Base-by-base conservation (phyloP, 2,113 vertebrate genomes). In the Trachemys scripta region DNA sequence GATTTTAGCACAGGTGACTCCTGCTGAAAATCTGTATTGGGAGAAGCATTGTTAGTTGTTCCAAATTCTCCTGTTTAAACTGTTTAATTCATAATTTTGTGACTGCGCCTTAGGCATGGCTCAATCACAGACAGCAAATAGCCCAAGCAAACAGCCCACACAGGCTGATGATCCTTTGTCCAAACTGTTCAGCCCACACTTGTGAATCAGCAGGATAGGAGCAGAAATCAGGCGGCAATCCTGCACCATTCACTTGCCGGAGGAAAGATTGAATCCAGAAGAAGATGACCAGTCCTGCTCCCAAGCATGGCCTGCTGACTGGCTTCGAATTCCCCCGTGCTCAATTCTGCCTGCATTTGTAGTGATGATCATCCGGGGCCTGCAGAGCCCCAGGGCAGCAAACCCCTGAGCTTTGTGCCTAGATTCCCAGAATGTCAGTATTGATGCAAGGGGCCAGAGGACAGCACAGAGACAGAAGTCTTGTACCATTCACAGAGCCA, bases 31-130 rank as follows among this genome's bases (percentile, higher is more conserved):
- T 84, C 42, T 8, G 53, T 54, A 54, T 4, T 82, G 88, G 90
- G 27, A 76, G 90, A 76, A 84, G 81, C 38, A 49, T 90, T 88
- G 54, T 89, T 93, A 79, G 79, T 97, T 96, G 82, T 85, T 95
- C 92, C 95, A 92, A 96, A 95, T 96, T 96, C 96, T 96, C 92
- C 82, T 92, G 78, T 96, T 96, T 96, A 90, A 82, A 95, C 93
- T 93, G 90, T 97, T 94, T 96, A 97, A 97, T 97, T 96, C 97
- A 96, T 87, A 95, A 93, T 95, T 96, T 96, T 96, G 95, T 96
- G 97, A 95, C 87, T 90, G 95, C 85, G 94, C 45, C n/a, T 93
- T 97, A 96, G 97, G 89, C 65, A 86, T 86, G 79, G 90, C 94
- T 93, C 97, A 96, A 95, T 53, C 87, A 86, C 56, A 89, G 62